These are phyloP conservation scores for Heliothis peltigera DNA, from an alignment of 2,888 invertebrate genomes.

Conservation along the genomic window DNA sequence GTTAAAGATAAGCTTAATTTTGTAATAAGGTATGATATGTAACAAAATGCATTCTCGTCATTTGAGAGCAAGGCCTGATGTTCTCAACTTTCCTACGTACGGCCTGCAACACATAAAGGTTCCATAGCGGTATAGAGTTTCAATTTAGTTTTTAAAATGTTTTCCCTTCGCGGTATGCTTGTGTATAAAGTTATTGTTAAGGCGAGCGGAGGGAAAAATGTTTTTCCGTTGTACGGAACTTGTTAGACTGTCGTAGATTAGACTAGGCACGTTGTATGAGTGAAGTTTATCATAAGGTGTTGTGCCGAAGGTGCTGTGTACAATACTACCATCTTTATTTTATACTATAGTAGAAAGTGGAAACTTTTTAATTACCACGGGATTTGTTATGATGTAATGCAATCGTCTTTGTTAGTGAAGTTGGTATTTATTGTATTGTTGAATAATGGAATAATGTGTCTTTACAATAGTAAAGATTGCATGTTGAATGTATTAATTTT, in stretches of 20 bases:
- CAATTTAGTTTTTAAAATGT: conserved; percentile 75
- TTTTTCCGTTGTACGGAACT: conserved; percentile 89
- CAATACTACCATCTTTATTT: not conserved
- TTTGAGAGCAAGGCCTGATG: conserved; percentile 45
- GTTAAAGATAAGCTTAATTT: not conserved
- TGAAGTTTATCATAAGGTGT: conserved; percentile 75
- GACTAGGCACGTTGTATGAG: conserved; percentile 84
- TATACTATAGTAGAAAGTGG: not conserved
- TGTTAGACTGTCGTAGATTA: conserved; percentile 89
- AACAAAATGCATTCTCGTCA: conserved; percentile 49
- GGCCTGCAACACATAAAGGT: conserved; percentile 85
- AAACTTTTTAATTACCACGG: conserved; percentile 7
- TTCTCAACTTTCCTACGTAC: conserved; percentile 60
- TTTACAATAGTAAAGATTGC: conserved; percentile 39
- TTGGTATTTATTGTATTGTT: conserved; percentile 44
- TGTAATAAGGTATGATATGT: not conserved
- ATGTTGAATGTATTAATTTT: conserved; percentile 28
- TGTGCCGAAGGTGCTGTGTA: conserved; percentile 73
- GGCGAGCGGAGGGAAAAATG: conserved; percentile 80
- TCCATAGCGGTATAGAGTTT: conserved; percentile 83
- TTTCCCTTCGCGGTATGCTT: conserved; percentile 79
- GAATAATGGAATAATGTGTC: conserved; percentile 28
- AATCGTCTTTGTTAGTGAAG: conserved; percentile 22
- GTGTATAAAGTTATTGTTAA: conserved; percentile 84
- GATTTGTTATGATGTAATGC: conserved; percentile 17